Evolutionary conservation across 2,888 invertebrate species (phyloP), one percentile per base, ranked within the genome.

Genomic region (Busseola fusca): DNA sequence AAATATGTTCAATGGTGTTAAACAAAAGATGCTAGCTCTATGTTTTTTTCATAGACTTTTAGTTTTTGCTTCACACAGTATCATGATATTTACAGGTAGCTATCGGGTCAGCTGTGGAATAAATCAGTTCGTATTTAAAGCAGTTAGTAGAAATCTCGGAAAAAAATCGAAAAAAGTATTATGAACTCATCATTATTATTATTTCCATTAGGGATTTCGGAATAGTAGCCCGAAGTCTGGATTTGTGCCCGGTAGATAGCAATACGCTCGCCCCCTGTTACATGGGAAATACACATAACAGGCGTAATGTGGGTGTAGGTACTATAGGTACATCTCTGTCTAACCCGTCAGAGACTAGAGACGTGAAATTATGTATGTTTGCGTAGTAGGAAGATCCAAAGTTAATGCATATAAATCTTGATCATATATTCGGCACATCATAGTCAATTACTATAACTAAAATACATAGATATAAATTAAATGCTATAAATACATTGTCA

Each of bases 1-100:
- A 73, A 72, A 34, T 74, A 71, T 74, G 63, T 72, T 80, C 50
- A 64, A 42, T 21, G 60, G 48, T 78, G 63, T 77, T 74, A 66
- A 66, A 75, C 64, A 72, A 71, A 54, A 60, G 69, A 45, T 57
- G 58, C 57, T 76, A 63, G 54, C 54, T 27, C 25, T 42, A 9
- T 12, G 16, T 6, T 18, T 64, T 18, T 27, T 10, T n/a, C 1
- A 18, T 2, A 14, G 12, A 42, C 1, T 12, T 45, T 58, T 4
- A 21, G 7, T 48, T 56, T 16, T 40, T 7, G 10, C 14, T 9
- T 45, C 25, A 21, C 5, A 2, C n/a, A n/a, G n/a, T 60, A 21
- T 1, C 62, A 62, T 62, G 6, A 1, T 21, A 45, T 21, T 30
- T 42, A 30, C 3, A 45, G 7, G 9, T 21, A 21, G 21, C 27